Base-by-base conservation (phyloP, 2,888 invertebrate species). In the Coenonympha arcania region DNA sequence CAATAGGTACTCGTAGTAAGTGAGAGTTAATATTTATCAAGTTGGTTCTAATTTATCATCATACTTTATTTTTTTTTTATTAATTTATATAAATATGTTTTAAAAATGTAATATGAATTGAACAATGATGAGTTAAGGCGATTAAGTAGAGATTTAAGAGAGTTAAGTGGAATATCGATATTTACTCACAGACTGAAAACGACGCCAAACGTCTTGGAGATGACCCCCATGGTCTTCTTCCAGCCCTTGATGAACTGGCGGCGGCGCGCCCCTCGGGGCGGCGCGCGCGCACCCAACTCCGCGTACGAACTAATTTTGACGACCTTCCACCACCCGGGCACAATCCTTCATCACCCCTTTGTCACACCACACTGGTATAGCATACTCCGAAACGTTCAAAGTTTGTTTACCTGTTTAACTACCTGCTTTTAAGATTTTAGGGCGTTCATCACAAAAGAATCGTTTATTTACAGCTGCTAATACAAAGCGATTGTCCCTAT, bases 171-270 rank as follows among this genome's bases (percentile, higher is more conserved):
- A 30, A 20, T 31, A 36, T 9, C 3, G n/a, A 19, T 20, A 31
- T 22, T 16, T 53, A 92, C 92, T 92, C 85, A 93, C 93, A 93
- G 91, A 85, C 91, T 92, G 89, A 92, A 92, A 74, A 93, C 90
- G 74, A 92, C 91, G 80, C 92, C 92, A 64, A 92, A 90, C 54
- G 92, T 91, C 79, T 93, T 92, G 53, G 92, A 92, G 65, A 92
- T 90, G 75, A 92, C 91, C 64, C 92, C 92, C 92, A 93, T 92
- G 69, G 84, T 87, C 70, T 83, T 85, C 76, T 83, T 83, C 84
- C 79, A 84, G 62, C 86, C 86, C 69, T 82, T 80, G 69, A 85
- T 74, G 73, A 84, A 78, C 71, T 81, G 83, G 31, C 85, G 84
- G 72, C 85, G 85, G 76, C 85, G 86, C 71, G 73, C 76, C 76